Conservation (phyloP, 2,888 invertebrate genomes). For the Conomelus anceps region DNA sequence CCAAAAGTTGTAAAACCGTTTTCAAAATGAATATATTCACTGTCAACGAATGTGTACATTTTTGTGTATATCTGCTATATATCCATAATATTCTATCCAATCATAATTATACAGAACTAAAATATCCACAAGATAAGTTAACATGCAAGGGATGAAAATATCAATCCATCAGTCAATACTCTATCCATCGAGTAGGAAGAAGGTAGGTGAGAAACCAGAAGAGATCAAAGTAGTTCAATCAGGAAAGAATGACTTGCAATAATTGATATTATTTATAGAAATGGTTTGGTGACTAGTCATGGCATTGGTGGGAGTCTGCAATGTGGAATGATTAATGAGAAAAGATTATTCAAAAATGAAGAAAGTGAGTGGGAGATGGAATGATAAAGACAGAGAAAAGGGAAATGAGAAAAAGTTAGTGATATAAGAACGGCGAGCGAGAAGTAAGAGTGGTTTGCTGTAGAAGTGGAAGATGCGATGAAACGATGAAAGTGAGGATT, state of each 20-base stretch:
- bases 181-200: too few species aligned
- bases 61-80: too few species aligned
- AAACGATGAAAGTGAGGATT: neutral
- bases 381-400: too few species aligned
- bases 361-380: neutral
- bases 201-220: too few species aligned
- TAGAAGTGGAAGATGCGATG: neutral
- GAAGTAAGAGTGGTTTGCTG: neutral
- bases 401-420: neutral
- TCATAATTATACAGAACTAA: too few species aligned
- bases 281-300: neutral
- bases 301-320: neutral
- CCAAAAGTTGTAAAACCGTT: too few species aligned
- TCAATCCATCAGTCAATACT: too few species aligned
- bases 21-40: too few species aligned
- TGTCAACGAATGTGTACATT: too few species aligned
- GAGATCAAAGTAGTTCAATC: neutral
- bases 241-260: neutral
- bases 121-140: too few species aligned
- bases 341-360: neutral
- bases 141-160: too few species aligned
- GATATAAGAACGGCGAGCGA: neutral
- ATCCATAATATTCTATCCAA: too few species aligned
- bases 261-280: neutral
- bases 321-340: neutral